These are phyloP conservation scores for Peromyscus aztecus DNA, from an alignment of 2,797 vertebrate species.

Conservation along the genomic window DNA sequence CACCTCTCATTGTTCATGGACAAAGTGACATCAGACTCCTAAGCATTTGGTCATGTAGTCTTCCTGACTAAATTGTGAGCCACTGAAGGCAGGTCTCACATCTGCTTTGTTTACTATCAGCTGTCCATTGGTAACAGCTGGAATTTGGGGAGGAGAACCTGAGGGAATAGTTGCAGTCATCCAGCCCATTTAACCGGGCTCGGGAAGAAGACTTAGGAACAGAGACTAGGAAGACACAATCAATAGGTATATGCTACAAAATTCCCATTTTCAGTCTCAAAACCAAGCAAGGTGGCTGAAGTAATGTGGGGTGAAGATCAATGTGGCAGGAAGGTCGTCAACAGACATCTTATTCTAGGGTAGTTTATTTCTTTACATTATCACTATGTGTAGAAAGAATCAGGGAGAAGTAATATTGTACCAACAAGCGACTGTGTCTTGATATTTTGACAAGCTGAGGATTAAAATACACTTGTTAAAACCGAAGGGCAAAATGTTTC, in stretches of 20 bases:
- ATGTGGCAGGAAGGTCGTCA: not conserved
- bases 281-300: not conserved
- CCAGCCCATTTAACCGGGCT: not conserved
- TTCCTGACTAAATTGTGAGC: not conserved
- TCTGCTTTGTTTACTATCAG: not conserved
- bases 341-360: not conserved
- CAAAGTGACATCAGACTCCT: not conserved
- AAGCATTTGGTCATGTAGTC: not conserved
- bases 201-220: not conserved
- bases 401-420: not conserved
- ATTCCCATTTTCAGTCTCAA: not conserved
- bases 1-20: not conserved
- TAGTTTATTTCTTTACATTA: not conserved
- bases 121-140: not conserved
- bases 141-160: not conserved
- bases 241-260: not conserved
- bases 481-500: conserved; percentile 24
- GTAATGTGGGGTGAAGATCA: not conserved
- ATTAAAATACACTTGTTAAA: conserved; percentile 54
- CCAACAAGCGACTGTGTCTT: not conserved
- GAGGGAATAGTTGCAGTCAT: not conserved
- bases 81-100: not conserved
- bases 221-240: not conserved
- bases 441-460: conserved; percentile 21
- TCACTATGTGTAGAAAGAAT: not conserved